These are phyloP conservation scores for Muntiacus muntjak DNA, from an alignment of 2,113 vertebrate genomes.

Conservation along the genomic window DNA sequence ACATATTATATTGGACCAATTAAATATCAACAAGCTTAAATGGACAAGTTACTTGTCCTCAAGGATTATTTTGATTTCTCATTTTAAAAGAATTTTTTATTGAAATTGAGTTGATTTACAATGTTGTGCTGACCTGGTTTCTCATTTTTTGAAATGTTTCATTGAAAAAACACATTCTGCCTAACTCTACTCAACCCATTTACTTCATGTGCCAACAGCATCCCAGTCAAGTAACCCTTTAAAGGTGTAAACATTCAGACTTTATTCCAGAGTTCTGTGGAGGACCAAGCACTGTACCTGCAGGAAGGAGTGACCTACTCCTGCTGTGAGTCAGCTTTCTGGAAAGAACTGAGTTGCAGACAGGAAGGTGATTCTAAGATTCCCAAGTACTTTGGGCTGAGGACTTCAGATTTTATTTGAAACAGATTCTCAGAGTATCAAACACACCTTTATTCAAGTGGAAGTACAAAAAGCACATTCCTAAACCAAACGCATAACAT, in stretches of 20 bases:
- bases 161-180: neutral
- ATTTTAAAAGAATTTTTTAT: neutral
- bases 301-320: neutral
- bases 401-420: slow-evolving; percentile 36
- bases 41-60: neutral
- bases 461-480: slow-evolving; percentile 70
- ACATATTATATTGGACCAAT: neutral
- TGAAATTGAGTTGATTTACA: neutral
- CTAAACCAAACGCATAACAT: slow-evolving; percentile 65
- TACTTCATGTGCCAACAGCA: neutral
- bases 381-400: neutral
- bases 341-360: neutral
- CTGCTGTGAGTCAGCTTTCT: slow-evolving; percentile 7
- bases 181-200: neutral
- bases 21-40: neutral
- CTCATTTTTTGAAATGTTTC: neutral
- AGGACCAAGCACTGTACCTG: neutral
- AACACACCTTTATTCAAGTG: slow-evolving; percentile 69
- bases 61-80: neutral
- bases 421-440: slow-evolving; percentile 59
- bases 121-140: neutral
- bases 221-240: neutral
- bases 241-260: neutral
- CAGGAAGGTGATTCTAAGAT: slow-evolving; percentile 12
- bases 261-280: neutral